A percentile compares a stretch with the other conserved stretches of the same genome.
phyloP scores from a whole-genome alignment of 1,140 invertebrate species.

The Nebria ingens region DNA sequence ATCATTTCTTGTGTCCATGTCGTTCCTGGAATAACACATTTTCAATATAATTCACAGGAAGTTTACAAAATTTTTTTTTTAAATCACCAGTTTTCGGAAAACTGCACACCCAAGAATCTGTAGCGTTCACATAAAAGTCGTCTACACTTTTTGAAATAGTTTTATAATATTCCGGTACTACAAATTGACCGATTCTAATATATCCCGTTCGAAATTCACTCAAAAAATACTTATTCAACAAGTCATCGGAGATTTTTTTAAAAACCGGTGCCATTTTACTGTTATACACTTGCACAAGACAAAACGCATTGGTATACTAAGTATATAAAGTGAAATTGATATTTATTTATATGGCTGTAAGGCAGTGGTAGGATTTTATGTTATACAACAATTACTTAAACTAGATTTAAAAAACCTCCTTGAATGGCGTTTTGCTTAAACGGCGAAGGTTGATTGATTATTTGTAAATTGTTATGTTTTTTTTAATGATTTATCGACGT shows the following conservation, averaged over 20 bases:
- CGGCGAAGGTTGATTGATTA: too few relatives aligned
- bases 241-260: slow-evolving; percentile 6
- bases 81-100: slow-evolving; percentile 37
- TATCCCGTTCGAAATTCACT: slow-evolving; percentile 28
- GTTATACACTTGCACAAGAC: too few relatives aligned
- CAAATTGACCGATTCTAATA: slow-evolving; percentile 20
- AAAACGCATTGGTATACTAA: too few relatives aligned
- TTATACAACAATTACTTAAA: too few relatives aligned
- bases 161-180: slow-evolving; percentile 27
- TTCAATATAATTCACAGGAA: neutral
- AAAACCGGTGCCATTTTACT: too few relatives aligned
- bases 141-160: slow-evolving; percentile 30
- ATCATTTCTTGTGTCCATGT: slow-evolving; percentile 52
- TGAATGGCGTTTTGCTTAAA: too few relatives aligned
- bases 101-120: slow-evolving; percentile 38
- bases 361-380: too few relatives aligned
- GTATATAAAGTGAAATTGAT: too few relatives aligned
- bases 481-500: too few relatives aligned
- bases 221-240: slow-evolving; percentile 22
- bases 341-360: too few relatives aligned
- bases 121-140: slow-evolving; percentile 32
- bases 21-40: slow-evolving; percentile 36
- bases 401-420: too few relatives aligned
- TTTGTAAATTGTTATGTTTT: too few relatives aligned
- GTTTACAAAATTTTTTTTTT: neutral